Conservation (phyloP, 2,113 vertebrate species). For the Dasyornis broadbenti region DNA sequence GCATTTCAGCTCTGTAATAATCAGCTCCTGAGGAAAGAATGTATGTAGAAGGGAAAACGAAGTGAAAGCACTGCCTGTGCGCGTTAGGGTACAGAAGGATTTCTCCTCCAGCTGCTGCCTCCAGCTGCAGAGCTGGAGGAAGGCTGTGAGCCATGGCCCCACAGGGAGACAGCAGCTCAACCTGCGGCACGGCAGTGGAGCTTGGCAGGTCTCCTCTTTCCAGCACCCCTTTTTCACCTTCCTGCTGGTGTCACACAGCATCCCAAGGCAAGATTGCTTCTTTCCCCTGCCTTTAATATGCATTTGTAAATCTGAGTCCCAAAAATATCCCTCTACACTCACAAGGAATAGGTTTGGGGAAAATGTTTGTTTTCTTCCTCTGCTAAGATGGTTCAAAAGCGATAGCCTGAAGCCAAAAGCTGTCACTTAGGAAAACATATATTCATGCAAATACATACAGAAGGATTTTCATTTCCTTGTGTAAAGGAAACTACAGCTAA, state of each 20-base stretch:
- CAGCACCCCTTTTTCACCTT: not conserved
- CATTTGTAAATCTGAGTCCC: accelerated
- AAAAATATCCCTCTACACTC: not conserved
- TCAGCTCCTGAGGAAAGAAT: not conserved
- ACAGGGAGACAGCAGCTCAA: not conserved
- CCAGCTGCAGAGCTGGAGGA: not conserved
- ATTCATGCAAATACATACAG: not conserved
- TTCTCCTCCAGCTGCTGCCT: not conserved
- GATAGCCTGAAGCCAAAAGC: not conserved
- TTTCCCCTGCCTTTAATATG: not conserved
- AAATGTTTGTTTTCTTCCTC: not conserved
- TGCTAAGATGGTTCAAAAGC: not conserved
- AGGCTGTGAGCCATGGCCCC: accelerated
- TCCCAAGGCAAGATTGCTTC: not conserved
- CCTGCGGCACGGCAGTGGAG: not conserved
- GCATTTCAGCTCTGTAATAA: not conserved
- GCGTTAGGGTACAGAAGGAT: not conserved
- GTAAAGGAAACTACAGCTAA: not conserved
- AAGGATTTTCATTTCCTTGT: not conserved
- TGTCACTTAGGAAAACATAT: not conserved
- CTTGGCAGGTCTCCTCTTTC: not conserved
- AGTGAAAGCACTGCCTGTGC: not conserved
- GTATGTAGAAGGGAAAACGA: not conserved
- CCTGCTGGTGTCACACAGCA: not conserved
- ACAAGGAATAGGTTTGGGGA: not conserved